A percentile compares a stretch with the other conserved stretches of the same genome.
Evolutionary conservation across 2,888 invertebrate species (phyloP).

Genomic region (Brachynemurus nebulosus): DNA sequence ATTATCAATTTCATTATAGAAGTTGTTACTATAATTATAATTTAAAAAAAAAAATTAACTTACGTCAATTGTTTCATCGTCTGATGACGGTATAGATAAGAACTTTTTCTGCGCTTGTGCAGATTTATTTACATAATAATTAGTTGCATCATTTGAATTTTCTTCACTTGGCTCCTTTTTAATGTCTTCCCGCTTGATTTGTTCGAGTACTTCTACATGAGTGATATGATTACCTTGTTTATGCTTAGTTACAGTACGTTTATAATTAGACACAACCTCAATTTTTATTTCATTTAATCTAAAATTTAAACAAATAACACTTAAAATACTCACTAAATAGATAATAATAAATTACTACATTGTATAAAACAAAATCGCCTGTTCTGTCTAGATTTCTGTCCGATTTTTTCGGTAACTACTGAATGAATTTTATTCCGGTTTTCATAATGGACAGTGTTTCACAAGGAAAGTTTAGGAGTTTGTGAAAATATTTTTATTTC

Average conservation of each 20-base stretch:
- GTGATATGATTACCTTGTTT: slow-evolving; percentile 3
- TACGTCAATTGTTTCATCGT: slow-evolving; percentile 24
- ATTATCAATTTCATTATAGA: no score
- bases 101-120: slow-evolving; percentile 25
- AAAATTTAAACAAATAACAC: slow-evolving; percentile 5
- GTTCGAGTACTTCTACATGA: slow-evolving; percentile 19
- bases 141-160: slow-evolving; percentile 17
- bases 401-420: no score
- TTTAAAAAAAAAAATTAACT: neutral
- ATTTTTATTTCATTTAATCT: slow-evolving; percentile 35
- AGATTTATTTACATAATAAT: neutral
- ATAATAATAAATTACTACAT: no score
- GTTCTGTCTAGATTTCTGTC: no score
- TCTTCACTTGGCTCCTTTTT: slow-evolving; percentile 17
- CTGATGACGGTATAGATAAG: slow-evolving; percentile 29
- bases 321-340: no score
- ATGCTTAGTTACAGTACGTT: slow-evolving; percentile 29
- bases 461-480: no score
- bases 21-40: no score
- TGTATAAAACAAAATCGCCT: no score
- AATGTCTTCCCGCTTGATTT: slow-evolving; percentile 18
- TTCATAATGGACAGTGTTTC: no score
- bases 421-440: no score
- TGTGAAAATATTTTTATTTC: no score
- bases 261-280: slow-evolving; percentile 38